Conservation (phyloP, 1,140 invertebrate species). For the Zaprionus ghesquierei region DNA sequence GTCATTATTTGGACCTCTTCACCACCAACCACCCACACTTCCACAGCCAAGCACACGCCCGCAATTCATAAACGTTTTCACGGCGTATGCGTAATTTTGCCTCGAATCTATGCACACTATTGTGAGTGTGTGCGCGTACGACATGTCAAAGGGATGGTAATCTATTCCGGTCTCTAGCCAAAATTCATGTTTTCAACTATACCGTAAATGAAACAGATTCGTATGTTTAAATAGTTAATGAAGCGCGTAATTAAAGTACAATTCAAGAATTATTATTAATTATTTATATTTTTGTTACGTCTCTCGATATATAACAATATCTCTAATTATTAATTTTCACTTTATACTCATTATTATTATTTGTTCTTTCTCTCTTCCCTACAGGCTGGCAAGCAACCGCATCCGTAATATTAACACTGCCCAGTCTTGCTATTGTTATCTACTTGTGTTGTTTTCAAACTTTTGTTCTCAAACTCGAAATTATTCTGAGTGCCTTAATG, state of each 20-base stretch:
- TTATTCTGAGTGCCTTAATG: constrained; percentile 93
- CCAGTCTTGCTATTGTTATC: constrained; percentile 90
- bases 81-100: constrained; percentile 64
- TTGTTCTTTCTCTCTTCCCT: background rate
- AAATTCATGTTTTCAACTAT: background rate
- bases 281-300: background rate
- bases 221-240: background rate
- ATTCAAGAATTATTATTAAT: background rate
- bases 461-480: constrained; percentile 90
- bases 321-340: too few relatives aligned
- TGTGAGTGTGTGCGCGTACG: background rate
- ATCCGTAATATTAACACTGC: constrained; percentile 91
- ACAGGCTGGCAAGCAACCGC: constrained; percentile 89
- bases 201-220: background rate
- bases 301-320: too few relatives aligned
- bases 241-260: background rate
- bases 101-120: constrained; percentile 5
- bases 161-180: background rate
- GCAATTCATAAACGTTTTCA: constrained; percentile 46
- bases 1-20: constrained; percentile 27
- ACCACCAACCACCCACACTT: background rate
- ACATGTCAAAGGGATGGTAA: background rate
- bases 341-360: background rate
- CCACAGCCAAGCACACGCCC: background rate
- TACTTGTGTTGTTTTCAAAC: constrained; percentile 95